Percentiles rank a stretch among this genome's conserved stretches.
Evolutionary conservation across 2,797 vertebrate genomes (phyloP).

Genomic region (Sebastes aleutianus): DNA sequence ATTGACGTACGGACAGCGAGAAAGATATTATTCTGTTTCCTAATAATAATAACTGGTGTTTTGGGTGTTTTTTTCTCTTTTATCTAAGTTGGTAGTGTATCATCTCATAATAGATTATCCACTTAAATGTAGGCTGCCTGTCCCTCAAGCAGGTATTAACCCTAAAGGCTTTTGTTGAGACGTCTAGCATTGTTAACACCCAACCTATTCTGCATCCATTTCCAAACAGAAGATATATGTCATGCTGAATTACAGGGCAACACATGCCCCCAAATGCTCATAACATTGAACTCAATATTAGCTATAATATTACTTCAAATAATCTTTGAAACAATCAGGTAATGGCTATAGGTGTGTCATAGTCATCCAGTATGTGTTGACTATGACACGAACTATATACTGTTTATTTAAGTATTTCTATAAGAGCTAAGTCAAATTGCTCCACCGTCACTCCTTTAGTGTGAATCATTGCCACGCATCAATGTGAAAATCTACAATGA

Average conservation of each 20-base stretch:
- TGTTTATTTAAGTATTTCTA: not conserved
- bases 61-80: not conserved
- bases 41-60: not conserved
- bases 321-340: not conserved
- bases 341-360: not conserved
- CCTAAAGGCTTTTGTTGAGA: not conserved
- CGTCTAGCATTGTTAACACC: not conserved
- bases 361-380: not conserved
- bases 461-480: conserved; percentile 52
- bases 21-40: not conserved
- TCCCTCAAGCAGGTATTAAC: not conserved
- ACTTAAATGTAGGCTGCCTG: not conserved
- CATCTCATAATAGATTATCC: not conserved
- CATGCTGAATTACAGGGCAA: not conserved
- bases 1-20: not conserved
- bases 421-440: not conserved
- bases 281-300: not conserved
- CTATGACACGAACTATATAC: not conserved
- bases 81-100: not conserved
- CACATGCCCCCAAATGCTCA: not conserved
- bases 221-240: not conserved
- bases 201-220: not conserved
- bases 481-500: conserved; percentile 49
- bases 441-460: conserved; percentile 4
- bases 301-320: not conserved